Evolutionary conservation across 2,797 vertebrate species (phyloP).

Genomic region (Sibirionetta formosa): DNA sequence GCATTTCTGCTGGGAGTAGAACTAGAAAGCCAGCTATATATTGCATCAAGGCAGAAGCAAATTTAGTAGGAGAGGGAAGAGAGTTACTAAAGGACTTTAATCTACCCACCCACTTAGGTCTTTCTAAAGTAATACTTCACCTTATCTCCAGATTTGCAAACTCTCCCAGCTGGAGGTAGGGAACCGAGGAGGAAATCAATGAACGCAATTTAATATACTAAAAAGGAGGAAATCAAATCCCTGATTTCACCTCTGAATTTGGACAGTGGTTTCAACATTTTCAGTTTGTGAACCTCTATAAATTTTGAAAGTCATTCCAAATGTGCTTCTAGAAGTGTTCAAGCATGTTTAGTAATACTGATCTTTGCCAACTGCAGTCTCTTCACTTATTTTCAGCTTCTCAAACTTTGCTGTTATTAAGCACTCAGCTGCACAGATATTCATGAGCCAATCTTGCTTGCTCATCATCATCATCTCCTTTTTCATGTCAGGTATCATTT

Average conservation of each 20-base stretch:
- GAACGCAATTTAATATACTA: background rate
- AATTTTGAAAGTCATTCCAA: background rate
- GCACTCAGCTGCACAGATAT: background rate
- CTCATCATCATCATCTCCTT: background rate
- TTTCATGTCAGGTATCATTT: background rate
- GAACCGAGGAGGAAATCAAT: background rate
- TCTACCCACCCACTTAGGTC: background rate
- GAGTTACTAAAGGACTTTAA: background rate
- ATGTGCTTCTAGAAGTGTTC: background rate
- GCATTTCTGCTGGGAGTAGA: background rate
- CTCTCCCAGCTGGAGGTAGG: background rate
- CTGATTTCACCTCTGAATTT: background rate
- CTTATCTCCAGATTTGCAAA: background rate
- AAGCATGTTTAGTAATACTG: fast-evolving
- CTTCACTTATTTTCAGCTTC: background rate
- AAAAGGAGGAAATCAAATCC: background rate
- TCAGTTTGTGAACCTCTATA: background rate
- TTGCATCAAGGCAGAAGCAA: background rate
- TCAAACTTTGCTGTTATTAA: background rate
- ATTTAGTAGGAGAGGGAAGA: background rate
- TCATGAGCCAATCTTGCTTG: background rate
- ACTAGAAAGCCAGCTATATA: background rate
- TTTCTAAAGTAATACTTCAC: background rate
- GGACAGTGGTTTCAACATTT: background rate
- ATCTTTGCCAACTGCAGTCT: background rate